Evolutionary conservation across 2,113 vertebrate species (phyloP), one percentile per base, ranked within the genome.

Genomic region (Pollachius pollachius): DNA sequence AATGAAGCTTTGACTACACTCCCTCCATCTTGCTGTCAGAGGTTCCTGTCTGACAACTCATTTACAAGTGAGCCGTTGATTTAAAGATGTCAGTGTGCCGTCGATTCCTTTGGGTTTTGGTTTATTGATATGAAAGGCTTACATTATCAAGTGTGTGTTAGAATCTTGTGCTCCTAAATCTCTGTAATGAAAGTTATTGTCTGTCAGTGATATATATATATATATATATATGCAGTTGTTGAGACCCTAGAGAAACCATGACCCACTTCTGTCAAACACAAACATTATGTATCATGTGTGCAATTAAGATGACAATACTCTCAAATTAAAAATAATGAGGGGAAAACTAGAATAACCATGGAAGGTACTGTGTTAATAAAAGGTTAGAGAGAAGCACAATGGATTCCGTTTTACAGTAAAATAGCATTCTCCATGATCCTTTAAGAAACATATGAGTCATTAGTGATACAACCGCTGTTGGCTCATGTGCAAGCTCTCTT

Each of bases 241-340:
- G 62, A 72, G 71, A 62, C 70, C 64, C 81, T 68, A 64, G 78
- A 83, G 81, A 74, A 77, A 15, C 65, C 59, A 76, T 75, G 83
- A 87, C 85, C 75, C 71, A 89, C 58, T 81, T 88, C 67, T 86
- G 78, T 85, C 84, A 85, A 70, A 57, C 54, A 17, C 54, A 1
- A 7, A 7, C 54, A 17, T 13, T 17, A 9, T 17, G n/a, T n/a
- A 57, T 57, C 54, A 16, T 13, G 15, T 6, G 15, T 57, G 54
- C 54, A 57, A 5, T 11, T 13, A 23, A 65, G 19, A 62, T 17
- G 52, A 1, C 0, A 25, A 27, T 23, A 19, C 15, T 48, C 52
- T 34, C 4, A 67, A 74, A 65, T 70, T 15, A 16, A 68, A 75
- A 72, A 64, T 12, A 69, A 13, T 59, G 57, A 27, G 23, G 30